Percentiles rank a stretch among this genome's conserved stretches.
These are phyloP conservation scores for Escarpia spicata DNA, from an alignment of 2,888 invertebrate genomes.

Conservation along the genomic window DNA sequence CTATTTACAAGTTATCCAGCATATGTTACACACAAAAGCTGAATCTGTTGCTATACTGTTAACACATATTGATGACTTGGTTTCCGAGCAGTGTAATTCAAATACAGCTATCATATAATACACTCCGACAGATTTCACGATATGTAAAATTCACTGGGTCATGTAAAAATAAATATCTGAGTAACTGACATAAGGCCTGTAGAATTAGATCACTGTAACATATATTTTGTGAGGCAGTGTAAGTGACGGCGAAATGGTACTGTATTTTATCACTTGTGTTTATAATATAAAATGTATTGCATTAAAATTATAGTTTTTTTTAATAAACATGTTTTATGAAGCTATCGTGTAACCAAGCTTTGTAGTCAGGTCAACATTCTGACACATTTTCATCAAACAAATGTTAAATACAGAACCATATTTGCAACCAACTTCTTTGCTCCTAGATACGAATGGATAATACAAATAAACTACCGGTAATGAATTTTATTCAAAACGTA, in stretches of 20 bases:
- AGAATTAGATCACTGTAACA: not conserved
- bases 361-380: not conserved
- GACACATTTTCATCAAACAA: not conserved
- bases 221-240: not conserved
- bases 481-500: too few relatives aligned
- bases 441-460: too few relatives aligned
- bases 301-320: not conserved
- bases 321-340: not conserved
- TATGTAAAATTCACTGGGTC: constrained; percentile 13
- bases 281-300: not conserved
- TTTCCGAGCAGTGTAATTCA: not conserved
- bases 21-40: not conserved
- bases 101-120: constrained; percentile 10
- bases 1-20: not conserved
- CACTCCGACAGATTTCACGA: not conserved
- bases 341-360: not conserved
- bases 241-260: not conserved
- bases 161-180: constrained; percentile 5
- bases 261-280: not conserved
- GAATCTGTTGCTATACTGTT: not conserved
- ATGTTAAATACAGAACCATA: not conserved
- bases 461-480: too few relatives aligned
- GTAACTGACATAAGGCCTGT: not conserved
- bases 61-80: too few relatives aligned
- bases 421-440: not conserved